Base-by-base conservation (phyloP, 2,888 invertebrate genomes). In the Drosophila robusta region DNA sequence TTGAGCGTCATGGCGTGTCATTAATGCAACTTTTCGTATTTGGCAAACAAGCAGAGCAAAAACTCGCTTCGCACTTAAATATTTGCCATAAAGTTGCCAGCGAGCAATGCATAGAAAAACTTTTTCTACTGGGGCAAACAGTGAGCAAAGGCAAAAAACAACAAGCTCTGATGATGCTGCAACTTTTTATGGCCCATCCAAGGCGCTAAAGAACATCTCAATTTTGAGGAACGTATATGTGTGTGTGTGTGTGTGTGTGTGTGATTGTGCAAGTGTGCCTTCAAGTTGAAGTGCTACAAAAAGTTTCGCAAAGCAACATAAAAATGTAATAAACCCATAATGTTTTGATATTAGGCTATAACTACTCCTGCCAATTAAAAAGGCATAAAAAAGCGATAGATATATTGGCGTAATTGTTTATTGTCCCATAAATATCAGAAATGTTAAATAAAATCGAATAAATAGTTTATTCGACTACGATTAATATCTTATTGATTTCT, bases 101-200 rank as follows among this genome's bases (percentile, higher is more conserved):
- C 49, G 32, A 47, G 41, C 54, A 67, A 72, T 67, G 79, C 73
- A 78, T 74, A 78, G 75, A 70, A 62, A 64, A 81, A 84, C 70
- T 81, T 81, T 81, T 73, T 44, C 51, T 29, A 66, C 66, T 70
- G 46, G 52, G 42, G 61, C 75, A 70, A 69, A 61, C 60, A 62
- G 14, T 49, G 34, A 54, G 8, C 22, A 36, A 34, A 34, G 29
- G 29, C 39, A 26, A 36, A 45, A 44, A 41, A 73, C 45, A 51
- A 63, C 46, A 55, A 66, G 54, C 76, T 56, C 60, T 80, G 83
- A 83, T 81, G 81, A 81, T 80, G 81, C 55, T 78, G 81, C 80
- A 83, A 81, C 76, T 81, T 80, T 81, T 81, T 77, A 78, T 70
- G 63, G 61, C 46, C 62, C 60, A 54, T 54, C 47, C 47, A 69